phyloP scores from a whole-genome alignment of 1,140 invertebrate genomes.

The Drosophila pseudoobscura region DNA sequence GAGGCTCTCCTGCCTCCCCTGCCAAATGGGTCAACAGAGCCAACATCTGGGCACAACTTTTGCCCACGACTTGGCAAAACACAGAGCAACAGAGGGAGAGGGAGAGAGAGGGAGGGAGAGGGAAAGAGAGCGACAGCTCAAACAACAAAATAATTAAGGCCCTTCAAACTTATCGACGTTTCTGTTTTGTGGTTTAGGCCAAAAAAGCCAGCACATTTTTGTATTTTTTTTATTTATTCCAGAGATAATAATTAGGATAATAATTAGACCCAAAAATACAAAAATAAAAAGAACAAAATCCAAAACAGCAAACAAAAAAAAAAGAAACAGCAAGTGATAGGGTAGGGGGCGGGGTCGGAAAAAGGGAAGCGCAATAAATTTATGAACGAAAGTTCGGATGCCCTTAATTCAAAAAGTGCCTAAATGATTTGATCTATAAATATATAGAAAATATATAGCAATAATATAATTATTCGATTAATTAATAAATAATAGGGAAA shows the following conservation, averaged over 20 bases:
- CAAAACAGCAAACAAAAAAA: constrained; percentile 23
- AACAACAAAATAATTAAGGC: constrained; percentile 70
- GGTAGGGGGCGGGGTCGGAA: neutral
- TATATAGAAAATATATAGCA: too few relatives aligned
- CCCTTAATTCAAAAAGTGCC: too few relatives aligned
- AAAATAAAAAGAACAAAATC: constrained; percentile 46
- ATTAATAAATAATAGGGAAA: too few relatives aligned
- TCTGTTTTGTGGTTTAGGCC: constrained; percentile 11
- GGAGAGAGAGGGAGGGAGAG: neutral
- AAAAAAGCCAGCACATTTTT: constrained; percentile 26
- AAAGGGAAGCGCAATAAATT: constrained; percentile 67
- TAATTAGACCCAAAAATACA: neutral
- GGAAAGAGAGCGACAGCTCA: constrained; percentile 22
- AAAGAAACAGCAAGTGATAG: neutral
- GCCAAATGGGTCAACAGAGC: constrained; percentile 65
- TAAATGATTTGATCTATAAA: too few relatives aligned
- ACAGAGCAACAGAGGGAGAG: neutral
- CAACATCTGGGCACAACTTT: constrained; percentile 50
- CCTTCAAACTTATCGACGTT: constrained; percentile 71
- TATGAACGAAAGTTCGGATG: constrained; percentile 13
- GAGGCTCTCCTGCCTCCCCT: constrained; percentile 1
- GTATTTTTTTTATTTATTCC: constrained; percentile 29
- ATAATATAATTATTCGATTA: too few relatives aligned
- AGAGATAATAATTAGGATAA: constrained; percentile 72
- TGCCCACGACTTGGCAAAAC: neutral